Base-by-base conservation (phyloP, 2,113 vertebrate species). In the Brachypteracias leptosomus region DNA sequence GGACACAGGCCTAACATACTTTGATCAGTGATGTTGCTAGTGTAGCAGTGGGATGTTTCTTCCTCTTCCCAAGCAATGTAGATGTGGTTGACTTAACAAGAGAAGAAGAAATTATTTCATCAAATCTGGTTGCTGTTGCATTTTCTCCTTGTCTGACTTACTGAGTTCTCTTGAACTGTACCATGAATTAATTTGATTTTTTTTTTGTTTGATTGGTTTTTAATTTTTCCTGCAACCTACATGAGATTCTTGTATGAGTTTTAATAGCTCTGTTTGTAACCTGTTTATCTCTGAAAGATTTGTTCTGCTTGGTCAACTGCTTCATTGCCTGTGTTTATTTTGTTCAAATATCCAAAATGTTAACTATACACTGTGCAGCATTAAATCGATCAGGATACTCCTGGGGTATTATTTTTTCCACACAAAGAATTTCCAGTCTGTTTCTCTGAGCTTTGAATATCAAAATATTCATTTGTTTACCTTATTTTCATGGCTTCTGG, bases 401-500 rank as follows among this genome's bases (percentile, higher is more conserved):
- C 17, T 3, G 17, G 62, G 28, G 9, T 90, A 7, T 51, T 9
- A n/a, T 62, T 70, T 84, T 85, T 88, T 85, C 58, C 46, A 47
- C 62, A 91, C 15, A 33, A 29, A 35, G 54, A 33, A n/a, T 80
- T 88, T 92, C 44, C 49, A 46, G 49, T 68, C 73, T 84, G 29
- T 78, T 94, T 88, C 79, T 86, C 58, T 74, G 62, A 75, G 88
- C 49, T 88, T 36, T 68, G 44, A 75, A 36, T 36, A 44, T 71
- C 2, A 16, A 88, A 26, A 16, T 68, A 70, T 66, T 51, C 0
- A 1, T 71, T 90, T 88, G n/a, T 91, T 92, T 88, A 59, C n/a
- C 31, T 90, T 83, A n/a, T 86, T 94, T 88, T 84, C 15, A 15
- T 20, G 46, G 29, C 47, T 78, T 71, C 21, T 95, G 92, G n/a